Base-by-base conservation (phyloP, 1,140 invertebrate species). In the Tigriopus japonicus region DNA sequence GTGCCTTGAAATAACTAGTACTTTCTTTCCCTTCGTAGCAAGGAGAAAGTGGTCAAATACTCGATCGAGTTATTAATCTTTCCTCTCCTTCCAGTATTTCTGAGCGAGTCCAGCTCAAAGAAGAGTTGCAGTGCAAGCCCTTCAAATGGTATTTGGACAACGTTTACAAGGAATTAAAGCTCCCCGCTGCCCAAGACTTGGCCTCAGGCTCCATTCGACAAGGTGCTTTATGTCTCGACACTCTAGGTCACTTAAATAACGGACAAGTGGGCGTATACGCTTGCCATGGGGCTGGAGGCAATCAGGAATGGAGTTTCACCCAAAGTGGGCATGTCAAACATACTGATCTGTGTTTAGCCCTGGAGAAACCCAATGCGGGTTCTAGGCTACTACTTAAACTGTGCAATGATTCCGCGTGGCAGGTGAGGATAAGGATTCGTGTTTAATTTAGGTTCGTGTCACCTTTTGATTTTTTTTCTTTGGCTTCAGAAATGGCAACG, bases 111-210 rank as follows among this genome's bases (percentile, higher is more conserved):
- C 80, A 82, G 41, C 72, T 98, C 51, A 80, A 89, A 63, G 78
- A 86, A 67, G 79, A 79, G 65, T 75, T 98, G 15, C 77, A 90
- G 51, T 98, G 94, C 73, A 93, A 96, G 70, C 81, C 85, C 10
- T 98, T 98, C 74, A 83, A 85, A 66, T 98, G 95, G 95, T 99
- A 95, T 74, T 71, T 98, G 67, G 80, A 92, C 65, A 86, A 97
- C 70, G 90, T 99, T 21, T 98, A 95, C 75, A 93, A 93, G 13
- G 88, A 95, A 72, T 74, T 94, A 55, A 77, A 82, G 67, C 78
- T 87, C 58, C 86, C 86, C 0, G 66, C 67, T 51, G 61, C 42
- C 12, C 64, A 62, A 2, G 62, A 65, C 35, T 45, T 71, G 43
- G 69, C 70, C 40, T 71, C 71, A 67, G 76, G 73, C 45, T 71